phyloP scores from a whole-genome alignment of 2,797 vertebrate genomes.

The Eutrigla gurnardus region DNA sequence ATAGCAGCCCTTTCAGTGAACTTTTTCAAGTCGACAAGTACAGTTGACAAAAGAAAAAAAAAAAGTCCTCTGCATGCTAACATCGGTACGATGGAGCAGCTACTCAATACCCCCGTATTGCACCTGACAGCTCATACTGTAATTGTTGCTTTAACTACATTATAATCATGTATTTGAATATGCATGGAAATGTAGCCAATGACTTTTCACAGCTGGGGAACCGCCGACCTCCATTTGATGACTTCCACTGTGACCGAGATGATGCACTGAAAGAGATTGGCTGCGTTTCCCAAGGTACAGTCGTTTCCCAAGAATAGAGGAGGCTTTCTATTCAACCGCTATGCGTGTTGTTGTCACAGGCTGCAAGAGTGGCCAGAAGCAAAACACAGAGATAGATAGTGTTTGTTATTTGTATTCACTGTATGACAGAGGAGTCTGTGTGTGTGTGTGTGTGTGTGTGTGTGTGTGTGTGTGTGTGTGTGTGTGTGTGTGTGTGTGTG shows the following conservation, averaged over 20 bases:
- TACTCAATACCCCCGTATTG: background rate
- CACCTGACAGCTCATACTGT: background rate
- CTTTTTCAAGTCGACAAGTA: background rate
- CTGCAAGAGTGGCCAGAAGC: slow-evolving; percentile 38
- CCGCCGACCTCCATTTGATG: background rate
- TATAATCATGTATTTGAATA: slow-evolving; percentile 14
- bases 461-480: too few relatives aligned
- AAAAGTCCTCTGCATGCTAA: background rate
- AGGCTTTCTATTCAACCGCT: slow-evolving; percentile 55
- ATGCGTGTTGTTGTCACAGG: slow-evolving; percentile 50
- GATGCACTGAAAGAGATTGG: slow-evolving; percentile 29
- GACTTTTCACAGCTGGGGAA: slow-evolving; percentile 18
- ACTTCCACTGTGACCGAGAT: slow-evolving; percentile 25
- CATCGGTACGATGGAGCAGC: background rate
- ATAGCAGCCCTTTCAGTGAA: background rate
- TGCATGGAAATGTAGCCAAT: slow-evolving; percentile 17
- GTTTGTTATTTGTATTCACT: slow-evolving; percentile 53
- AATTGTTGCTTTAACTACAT: background rate
- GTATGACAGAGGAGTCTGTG: slow-evolving; percentile 55
- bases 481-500: too few relatives aligned
- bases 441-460: too few relatives aligned
- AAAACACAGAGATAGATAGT: slow-evolving; percentile 35
- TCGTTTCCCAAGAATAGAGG: slow-evolving; percentile 27
- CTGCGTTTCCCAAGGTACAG: slow-evolving; percentile 10
- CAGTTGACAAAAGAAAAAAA: background rate